Evolutionary conservation across 2,113 vertebrate genomes (phyloP).

Genomic region (Ivindomyrus marchei): DNA sequence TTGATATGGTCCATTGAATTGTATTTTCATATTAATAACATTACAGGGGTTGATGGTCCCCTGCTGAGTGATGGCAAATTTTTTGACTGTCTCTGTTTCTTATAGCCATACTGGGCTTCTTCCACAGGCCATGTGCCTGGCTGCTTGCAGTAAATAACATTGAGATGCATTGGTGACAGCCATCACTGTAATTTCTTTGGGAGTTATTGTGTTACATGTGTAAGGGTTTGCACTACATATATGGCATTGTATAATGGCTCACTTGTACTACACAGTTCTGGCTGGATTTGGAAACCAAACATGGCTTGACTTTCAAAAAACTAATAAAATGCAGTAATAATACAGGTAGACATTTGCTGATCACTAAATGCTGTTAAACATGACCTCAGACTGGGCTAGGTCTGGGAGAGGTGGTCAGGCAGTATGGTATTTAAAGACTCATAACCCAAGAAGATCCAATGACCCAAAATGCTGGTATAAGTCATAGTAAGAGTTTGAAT

Average conservation of each 20-base stretch:
- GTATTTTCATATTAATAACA: neutral
- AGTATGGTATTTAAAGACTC: neutral
- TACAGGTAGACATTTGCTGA: neutral
- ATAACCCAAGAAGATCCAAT: neutral
- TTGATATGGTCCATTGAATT: neutral
- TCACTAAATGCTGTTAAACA: neutral
- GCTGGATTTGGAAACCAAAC: neutral
- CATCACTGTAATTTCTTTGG: neutral
- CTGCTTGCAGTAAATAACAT: neutral
- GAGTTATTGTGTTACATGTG: neutral
- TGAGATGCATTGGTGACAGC: neutral
- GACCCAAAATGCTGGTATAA: neutral
- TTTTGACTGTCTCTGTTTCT: slow-evolving; percentile 2
- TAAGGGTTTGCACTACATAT: neutral
- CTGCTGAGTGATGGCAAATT: neutral
- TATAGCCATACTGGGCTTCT: neutral
- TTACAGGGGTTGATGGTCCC: neutral
- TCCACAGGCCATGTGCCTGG: neutral
- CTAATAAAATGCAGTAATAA: neutral
- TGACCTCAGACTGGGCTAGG: neutral
- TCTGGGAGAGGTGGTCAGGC: neutral
- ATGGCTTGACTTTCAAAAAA: neutral
- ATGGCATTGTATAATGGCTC: neutral
- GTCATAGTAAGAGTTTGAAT: neutral
- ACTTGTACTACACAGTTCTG: neutral